phyloP scores from a whole-genome alignment of 2,113 vertebrate species.

The Motacilla tschutschensis region DNA sequence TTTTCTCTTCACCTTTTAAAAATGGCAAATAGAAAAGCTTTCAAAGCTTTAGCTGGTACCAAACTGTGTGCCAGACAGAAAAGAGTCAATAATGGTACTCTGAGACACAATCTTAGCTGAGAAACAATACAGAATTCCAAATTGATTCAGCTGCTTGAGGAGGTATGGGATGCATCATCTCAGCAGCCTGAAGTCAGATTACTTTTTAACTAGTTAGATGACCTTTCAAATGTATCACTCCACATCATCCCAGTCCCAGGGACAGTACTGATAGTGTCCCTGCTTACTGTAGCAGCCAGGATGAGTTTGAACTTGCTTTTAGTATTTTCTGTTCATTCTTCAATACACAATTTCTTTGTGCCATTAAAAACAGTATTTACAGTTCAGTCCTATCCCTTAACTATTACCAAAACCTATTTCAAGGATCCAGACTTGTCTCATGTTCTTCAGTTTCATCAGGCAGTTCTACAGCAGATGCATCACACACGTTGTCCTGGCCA shows the following conservation, averaged over 20 bases:
- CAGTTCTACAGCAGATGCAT: constrained; percentile 7
- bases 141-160: not conserved
- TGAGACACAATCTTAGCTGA: not conserved
- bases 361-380: not conserved
- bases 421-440: constrained; percentile 51
- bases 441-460: constrained; percentile 62
- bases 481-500: not conserved
- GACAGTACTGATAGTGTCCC: not conserved
- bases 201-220: not conserved
- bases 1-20: not conserved
- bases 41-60: not conserved
- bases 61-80: not conserved
- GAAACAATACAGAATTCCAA: not conserved
- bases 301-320: not conserved
- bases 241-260: not conserved
- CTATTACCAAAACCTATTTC: not conserved
- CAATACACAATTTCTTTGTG: not conserved
- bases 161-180: not conserved
- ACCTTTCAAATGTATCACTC: not conserved
- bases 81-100: not conserved
- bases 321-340: not conserved
- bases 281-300: not conserved
- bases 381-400: not conserved
- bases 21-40: not conserved
- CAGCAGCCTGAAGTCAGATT: not conserved